A percentile compares a stretch with the other conserved stretches of the same genome.
These are phyloP conservation scores for Oryzias curvinotus DNA, from an alignment of 2,113 vertebrate species.

Conservation along the genomic window DNA sequence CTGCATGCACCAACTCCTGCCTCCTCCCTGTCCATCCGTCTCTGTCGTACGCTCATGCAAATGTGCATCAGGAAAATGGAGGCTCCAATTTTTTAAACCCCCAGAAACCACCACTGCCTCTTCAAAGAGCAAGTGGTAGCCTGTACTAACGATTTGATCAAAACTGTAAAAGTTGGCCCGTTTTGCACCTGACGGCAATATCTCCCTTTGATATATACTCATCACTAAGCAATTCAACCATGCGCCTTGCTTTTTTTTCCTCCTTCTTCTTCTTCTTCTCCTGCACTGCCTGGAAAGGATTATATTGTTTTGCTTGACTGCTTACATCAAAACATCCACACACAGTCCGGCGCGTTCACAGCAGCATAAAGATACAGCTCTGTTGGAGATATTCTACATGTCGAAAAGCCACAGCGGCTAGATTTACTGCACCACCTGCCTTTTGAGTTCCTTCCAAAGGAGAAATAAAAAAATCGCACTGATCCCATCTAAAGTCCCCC, in stretches of 20 bases:
- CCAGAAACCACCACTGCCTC: constrained; percentile 35
- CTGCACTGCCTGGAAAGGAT: constrained; percentile 33
- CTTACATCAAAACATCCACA: constrained; percentile 30
- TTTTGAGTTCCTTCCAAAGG: constrained; percentile 10
- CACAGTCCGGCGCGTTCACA: constrained; percentile 27
- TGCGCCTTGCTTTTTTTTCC: constrained; percentile 21
- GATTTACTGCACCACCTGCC: constrained; percentile 24
- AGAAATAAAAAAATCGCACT: constrained; percentile 20
- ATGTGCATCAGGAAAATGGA: constrained; percentile 8
- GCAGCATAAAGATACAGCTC: constrained; percentile 22
- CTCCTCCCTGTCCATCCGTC: constrained; percentile 16
- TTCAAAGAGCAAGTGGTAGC: constrained; percentile 33
- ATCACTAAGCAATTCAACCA: constrained; percentile 38
- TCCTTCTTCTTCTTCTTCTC: not conserved
- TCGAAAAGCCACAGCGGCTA: constrained; percentile 46
- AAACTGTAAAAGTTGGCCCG: constrained; percentile 23
- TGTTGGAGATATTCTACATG: constrained; percentile 33
- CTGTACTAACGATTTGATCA: constrained; percentile 49
- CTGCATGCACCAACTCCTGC: constrained; percentile 53
- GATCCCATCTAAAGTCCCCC: constrained; percentile 41
- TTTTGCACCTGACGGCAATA: constrained; percentile 31
- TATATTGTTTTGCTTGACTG: constrained; percentile 49
- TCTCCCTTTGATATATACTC: constrained; percentile 52
- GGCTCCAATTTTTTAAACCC: constrained; percentile 13
- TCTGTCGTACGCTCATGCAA: constrained; percentile 7